These are phyloP conservation scores for Eilema sororculum DNA, from an alignment of 2,888 invertebrate genomes.

Conservation along the genomic window DNA sequence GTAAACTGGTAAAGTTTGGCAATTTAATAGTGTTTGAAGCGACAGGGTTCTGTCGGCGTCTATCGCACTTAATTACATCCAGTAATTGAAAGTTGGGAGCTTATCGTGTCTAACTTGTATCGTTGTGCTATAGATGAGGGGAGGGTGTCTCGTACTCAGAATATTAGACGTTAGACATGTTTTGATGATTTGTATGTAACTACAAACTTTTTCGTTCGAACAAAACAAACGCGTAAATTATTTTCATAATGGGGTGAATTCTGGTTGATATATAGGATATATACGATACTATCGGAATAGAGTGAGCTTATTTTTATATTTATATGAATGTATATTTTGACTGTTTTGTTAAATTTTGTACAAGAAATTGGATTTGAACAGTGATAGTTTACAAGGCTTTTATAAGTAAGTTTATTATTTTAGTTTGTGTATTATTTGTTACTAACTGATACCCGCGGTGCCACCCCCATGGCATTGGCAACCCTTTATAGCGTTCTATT, in stretches of 20 bases:
- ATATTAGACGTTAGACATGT: conserved; percentile 36
- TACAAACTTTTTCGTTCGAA: conserved; percentile 40
- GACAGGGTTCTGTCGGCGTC: conserved; percentile 57
- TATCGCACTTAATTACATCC: conserved; percentile 77
- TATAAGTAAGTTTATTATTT: background rate
- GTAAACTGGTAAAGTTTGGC: conserved; percentile 74
- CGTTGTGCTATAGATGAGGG: conserved; percentile 24
- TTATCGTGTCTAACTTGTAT: conserved; percentile 63
- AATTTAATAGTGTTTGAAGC: conserved; percentile 77
- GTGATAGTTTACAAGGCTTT: background rate
- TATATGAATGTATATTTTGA: background rate
- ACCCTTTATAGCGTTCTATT: no score
- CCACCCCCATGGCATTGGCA: no score
- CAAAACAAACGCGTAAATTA: conserved; percentile 23
- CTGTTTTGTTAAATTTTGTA: background rate
- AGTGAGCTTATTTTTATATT: background rate
- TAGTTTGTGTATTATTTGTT: background rate
- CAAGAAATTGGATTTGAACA: background rate
- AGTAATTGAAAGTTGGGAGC: conserved; percentile 78
- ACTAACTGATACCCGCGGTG: background rate
- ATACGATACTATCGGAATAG: background rate
- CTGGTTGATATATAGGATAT: background rate
- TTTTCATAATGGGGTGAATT: conserved; percentile 10
- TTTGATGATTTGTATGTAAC: conserved; percentile 40
- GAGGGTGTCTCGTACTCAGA: conserved; percentile 27